phyloP scores from a whole-genome alignment of 2,888 invertebrate genomes.

The Drosophila helvetica region DNA sequence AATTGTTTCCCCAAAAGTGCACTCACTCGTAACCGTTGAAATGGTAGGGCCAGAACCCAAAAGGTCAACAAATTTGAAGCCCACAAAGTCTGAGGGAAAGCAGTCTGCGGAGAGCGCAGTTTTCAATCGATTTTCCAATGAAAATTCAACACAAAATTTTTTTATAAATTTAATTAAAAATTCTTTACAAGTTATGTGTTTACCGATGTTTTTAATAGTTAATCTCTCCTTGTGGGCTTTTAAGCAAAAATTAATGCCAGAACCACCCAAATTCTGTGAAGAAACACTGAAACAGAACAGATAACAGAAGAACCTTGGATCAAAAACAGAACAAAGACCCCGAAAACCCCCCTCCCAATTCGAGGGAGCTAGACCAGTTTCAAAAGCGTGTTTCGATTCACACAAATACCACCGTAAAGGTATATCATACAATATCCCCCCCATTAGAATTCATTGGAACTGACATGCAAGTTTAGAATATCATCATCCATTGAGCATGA shows the following conservation, averaged over 20 bases:
- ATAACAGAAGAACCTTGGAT: slow-evolving; percentile 35
- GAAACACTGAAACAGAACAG: neutral
- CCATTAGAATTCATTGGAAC: slow-evolving; percentile 55
- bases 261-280: slow-evolving; percentile 27
- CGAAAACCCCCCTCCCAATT: neutral
- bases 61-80: neutral
- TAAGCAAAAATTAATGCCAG: slow-evolving; percentile 17
- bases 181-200: no score
- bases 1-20: slow-evolving; percentile 66
- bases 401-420: neutral
- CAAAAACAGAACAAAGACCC: slow-evolving; percentile 25
- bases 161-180: no score
- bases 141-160: no score
- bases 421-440: neutral
- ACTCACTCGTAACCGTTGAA: slow-evolving; percentile 67
- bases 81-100: neutral
- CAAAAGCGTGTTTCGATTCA: slow-evolving; percentile 18
- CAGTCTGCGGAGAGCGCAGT: slow-evolving; percentile 9
- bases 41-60: neutral
- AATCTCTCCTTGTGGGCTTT: no score
- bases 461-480: slow-evolving; percentile 35
- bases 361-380: slow-evolving; percentile 32
- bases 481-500: slow-evolving; percentile 43
- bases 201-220: no score
- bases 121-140: slow-evolving; percentile 20